A percentile compares a stretch with the other conserved stretches of the same genome.
phyloP scores from a whole-genome alignment of 1,140 invertebrate species.

The Heliconius himera region DNA sequence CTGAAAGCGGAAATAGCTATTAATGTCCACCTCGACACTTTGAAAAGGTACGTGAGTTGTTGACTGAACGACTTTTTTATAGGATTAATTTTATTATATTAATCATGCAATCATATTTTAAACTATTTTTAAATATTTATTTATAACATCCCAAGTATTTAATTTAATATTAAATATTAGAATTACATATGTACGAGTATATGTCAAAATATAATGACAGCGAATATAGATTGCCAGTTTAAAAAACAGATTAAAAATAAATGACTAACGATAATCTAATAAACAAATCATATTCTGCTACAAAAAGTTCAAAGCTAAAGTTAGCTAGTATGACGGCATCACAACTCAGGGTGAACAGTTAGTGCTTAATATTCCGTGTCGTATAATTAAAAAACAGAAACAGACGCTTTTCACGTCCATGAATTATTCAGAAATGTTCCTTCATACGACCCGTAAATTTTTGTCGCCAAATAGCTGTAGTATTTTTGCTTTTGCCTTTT shows the following conservation, averaged over 20 bases:
- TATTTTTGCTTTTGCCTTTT: conserved; percentile 54
- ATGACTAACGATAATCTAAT: conserved; percentile 12
- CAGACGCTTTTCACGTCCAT: conserved; percentile 78
- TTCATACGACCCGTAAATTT: conserved; percentile 77
- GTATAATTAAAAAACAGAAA: conserved; percentile 80
- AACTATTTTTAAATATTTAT: too few relatives aligned
- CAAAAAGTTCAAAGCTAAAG: conserved; percentile 37
- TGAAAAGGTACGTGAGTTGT: conserved; percentile 85
- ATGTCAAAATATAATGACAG: too few relatives aligned
- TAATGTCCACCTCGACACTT: conserved; percentile 98
- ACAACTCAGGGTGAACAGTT: conserved; percentile 53
- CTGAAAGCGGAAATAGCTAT: conserved; percentile 99
- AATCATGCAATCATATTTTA: too few relatives aligned
- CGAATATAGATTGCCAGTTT: background rate
- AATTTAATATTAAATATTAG: too few relatives aligned
- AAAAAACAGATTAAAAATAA: background rate
- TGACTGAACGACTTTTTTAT: background rate
- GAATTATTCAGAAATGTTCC: conserved; percentile 78
- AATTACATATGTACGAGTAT: too few relatives aligned
- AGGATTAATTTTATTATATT: too few relatives aligned
- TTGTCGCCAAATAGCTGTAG: conserved; percentile 67
- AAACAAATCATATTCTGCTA: conserved; percentile 34
- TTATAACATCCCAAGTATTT: too few relatives aligned
- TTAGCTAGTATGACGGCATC: conserved; percentile 20
- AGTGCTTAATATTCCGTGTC: conserved; percentile 75